Percentiles rank a stretch among this genome's conserved stretches.
Evolutionary conservation across 1,140 invertebrate species (phyloP).

Genomic region (Limonius californicus): DNA sequence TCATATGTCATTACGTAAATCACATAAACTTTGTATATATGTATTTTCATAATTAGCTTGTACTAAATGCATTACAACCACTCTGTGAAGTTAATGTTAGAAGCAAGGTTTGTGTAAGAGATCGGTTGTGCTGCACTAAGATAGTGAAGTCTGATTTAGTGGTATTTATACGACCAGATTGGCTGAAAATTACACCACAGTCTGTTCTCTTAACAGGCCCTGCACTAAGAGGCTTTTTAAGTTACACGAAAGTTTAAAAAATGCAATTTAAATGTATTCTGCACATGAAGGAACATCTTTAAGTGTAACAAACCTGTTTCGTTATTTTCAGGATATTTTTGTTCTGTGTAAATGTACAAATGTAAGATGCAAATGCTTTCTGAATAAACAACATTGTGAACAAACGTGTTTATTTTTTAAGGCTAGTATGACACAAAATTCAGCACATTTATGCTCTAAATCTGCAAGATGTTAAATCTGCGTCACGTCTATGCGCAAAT

Average conservation of each 20-base stretch:
- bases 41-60: constrained; percentile 1
- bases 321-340: neutral
- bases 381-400: neutral
- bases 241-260: neutral
- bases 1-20: neutral
- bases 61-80: neutral
- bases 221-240: neutral
- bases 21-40: neutral
- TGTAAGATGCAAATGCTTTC: neutral
- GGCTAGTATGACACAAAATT: neutral
- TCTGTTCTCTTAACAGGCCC: neutral
- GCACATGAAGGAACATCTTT: neutral
- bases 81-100: too few relatives aligned
- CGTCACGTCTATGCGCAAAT: too few relatives aligned
- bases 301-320: neutral
- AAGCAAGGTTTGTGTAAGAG: too few relatives aligned
- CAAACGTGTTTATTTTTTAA: neutral
- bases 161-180: too few relatives aligned
- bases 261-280: neutral
- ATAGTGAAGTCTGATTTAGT: too few relatives aligned
- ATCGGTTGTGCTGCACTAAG: too few relatives aligned
- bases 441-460: neutral
- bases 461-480: neutral
- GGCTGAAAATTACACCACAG: too few relatives aligned
- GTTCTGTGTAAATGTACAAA: neutral